phyloP scores from a whole-genome alignment of 2,797 vertebrate species.

The Synaphobranchus kaupii region DNA sequence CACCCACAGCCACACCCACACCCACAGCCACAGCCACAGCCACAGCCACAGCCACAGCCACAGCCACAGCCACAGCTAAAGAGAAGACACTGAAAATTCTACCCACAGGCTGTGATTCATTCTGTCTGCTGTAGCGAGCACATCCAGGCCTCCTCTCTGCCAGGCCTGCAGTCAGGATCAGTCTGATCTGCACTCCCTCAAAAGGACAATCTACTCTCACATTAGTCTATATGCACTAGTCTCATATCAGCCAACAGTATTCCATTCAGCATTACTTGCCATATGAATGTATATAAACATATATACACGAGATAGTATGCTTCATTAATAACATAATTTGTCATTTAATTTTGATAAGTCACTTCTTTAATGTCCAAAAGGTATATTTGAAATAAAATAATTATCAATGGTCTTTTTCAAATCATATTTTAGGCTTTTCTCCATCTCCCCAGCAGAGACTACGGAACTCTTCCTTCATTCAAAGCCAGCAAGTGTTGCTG shows the following conservation, averaged over 20 bases:
- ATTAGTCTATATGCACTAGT: not conserved
- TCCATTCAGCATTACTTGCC: not conserved
- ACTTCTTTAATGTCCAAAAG: not conserved
- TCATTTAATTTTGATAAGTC: not conserved
- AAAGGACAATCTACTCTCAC: not conserved
- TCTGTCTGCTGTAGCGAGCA: not conserved
- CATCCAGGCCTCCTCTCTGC: not conserved
- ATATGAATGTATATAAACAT: not conserved
- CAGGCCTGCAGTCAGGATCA: not conserved
- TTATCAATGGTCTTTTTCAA: not conserved
- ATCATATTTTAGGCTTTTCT: not conserved
- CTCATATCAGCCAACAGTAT: not conserved
- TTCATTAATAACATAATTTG: not conserved
- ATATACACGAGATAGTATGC: not conserved
- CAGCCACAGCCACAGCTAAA: not conserved
- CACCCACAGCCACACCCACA: not conserved
- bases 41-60: not conserved
- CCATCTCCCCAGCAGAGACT: not conserved
- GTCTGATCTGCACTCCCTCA: not conserved
- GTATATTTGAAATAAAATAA: not conserved
- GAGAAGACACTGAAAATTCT: not conserved
- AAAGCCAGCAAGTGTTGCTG: not conserved
- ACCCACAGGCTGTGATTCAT: slow-evolving; percentile 18
- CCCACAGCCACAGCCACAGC: not conserved
- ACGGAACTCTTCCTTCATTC: not conserved